Evolutionary conservation across 2,113 vertebrate genomes (phyloP).

Genomic region (human (Homo sapiens)): GRCh38 chr22:11308501-11309000

Average conservation of each 20-base stretch:
- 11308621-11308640: accelerated
- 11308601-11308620: not conserved
- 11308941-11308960: no score
- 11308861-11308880: not conserved
- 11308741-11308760: accelerated
- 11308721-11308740: accelerated
- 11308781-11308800: accelerated
- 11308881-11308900: not conserved
- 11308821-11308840: not conserved
- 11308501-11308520: not conserved
- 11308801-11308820: accelerated
- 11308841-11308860: no score
- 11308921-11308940: no score
- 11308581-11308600: no score
- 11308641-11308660: accelerated
- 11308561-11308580: no score
- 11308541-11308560: not conserved
- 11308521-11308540: not conserved
- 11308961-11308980: no score
- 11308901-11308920: no score
- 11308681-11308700: accelerated
- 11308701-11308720: not conserved
- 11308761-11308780: not conserved
- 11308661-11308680: not conserved
- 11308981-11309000: no score